phyloP scores from a whole-genome alignment of 2,113 vertebrate genomes.

The Pleuronectes platessa region DNA sequence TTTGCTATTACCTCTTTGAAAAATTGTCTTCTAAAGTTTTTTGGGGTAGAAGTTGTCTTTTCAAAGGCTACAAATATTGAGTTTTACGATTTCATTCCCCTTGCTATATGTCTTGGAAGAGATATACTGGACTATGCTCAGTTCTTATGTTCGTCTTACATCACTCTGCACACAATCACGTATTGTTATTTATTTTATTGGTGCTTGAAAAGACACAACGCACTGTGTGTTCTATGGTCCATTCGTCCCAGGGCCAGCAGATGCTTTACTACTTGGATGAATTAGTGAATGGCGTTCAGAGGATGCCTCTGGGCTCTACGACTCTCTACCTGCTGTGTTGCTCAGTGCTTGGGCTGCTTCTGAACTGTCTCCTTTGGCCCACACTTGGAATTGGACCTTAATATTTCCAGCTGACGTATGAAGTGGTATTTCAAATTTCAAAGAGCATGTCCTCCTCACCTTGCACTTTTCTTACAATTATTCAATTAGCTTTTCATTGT shows the following conservation, averaged over 20 bases:
- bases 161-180: constrained; percentile 41
- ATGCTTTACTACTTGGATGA: constrained; percentile 58
- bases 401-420: too few relatives aligned
- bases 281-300: background rate
- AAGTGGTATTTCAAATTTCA: background rate
- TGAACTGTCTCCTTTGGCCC: too few relatives aligned
- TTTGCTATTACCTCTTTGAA: constrained; percentile 4
- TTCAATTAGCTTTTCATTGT: background rate
- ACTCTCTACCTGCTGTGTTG: background rate
- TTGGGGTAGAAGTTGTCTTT: background rate
- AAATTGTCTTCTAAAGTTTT: constrained; percentile 11
- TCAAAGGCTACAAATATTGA: background rate
- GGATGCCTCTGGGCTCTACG: background rate
- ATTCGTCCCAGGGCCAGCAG: constrained; percentile 28
- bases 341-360: too few relatives aligned
- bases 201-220: constrained; percentile 17
- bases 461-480: constrained; percentile 8
- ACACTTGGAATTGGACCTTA: too few relatives aligned
- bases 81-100: constrained; percentile 11
- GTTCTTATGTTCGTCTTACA: constrained; percentile 27
- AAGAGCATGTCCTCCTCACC: background rate
- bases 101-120: constrained; percentile 27
- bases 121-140: constrained; percentile 16
- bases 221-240: constrained; percentile 32
- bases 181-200: constrained; percentile 35